Percentiles rank a stretch among this genome's conserved stretches.
Conservation (phyloP, 2,888 invertebrate genomes). For the Hypomecis atomaria region DNA sequence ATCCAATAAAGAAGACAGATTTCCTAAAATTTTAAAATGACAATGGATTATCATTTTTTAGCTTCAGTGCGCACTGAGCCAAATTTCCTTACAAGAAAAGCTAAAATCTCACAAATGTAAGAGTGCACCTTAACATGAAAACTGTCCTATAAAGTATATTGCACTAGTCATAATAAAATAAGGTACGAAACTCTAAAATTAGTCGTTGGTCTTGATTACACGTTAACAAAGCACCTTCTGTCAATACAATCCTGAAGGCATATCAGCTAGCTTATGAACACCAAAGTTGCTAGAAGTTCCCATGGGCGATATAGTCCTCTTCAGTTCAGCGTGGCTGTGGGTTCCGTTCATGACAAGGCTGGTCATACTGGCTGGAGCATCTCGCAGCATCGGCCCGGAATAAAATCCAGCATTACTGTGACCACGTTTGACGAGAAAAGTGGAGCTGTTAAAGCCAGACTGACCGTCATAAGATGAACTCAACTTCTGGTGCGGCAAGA, state of each 20-base stretch:
- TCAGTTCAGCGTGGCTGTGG: constrained; percentile 76
- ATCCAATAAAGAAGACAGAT: no score
- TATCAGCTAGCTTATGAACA: constrained; percentile 87
- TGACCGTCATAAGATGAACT: constrained; percentile 68
- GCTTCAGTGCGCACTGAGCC: no score
- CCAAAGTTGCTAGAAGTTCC: constrained; percentile 71
- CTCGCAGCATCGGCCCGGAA: constrained; percentile 82
- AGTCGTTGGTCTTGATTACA: constrained; percentile 79
- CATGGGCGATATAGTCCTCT: constrained; percentile 73
- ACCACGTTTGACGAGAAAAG: constrained; percentile 86
- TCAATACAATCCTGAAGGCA: constrained; percentile 90
- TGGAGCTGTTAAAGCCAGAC: constrained; percentile 73
- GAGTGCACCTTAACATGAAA: constrained; percentile 35
- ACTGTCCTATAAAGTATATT: constrained; percentile 66
- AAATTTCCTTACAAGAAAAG: not conserved
- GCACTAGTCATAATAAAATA: constrained; percentile 74
- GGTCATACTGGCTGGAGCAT: constrained; percentile 79
- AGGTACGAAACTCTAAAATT: constrained; percentile 76
- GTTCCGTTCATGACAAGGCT: constrained; percentile 76
- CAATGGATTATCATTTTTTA: not conserved
- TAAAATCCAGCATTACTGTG: constrained; percentile 87
- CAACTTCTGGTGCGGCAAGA: constrained; percentile 65
- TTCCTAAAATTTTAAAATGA: not conserved
- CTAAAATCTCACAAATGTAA: constrained; percentile 33
- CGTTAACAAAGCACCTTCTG: constrained; percentile 46